These are phyloP conservation scores for Bubo scandiacus DNA, from an alignment of 2,113 vertebrate genomes.

Conservation along the genomic window DNA sequence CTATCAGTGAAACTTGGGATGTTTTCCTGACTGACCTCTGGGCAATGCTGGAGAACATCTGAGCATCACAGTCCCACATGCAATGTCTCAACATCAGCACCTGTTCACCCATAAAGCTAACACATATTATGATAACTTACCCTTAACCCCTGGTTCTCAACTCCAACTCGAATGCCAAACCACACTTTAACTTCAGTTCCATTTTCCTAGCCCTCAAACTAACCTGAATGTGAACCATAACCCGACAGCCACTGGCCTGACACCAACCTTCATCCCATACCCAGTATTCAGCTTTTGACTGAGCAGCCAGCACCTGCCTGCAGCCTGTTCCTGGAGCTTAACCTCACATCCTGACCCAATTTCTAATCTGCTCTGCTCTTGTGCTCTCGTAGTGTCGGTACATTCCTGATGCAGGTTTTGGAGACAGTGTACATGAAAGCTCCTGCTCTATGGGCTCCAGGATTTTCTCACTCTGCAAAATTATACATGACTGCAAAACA, in stretches of 20 bases:
- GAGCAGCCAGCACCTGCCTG: background rate
- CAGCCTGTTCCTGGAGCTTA: background rate
- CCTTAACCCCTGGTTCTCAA: no score
- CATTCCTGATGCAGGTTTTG: background rate
- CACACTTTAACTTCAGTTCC: background rate
- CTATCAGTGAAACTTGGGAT: background rate
- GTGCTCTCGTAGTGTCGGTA: background rate
- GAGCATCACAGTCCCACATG: background rate
- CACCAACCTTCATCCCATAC: background rate
- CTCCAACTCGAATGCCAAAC: background rate
- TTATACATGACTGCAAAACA: background rate
- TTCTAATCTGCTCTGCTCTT: background rate
- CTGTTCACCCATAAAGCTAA: background rate
- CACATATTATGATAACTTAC: background rate
- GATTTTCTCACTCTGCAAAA: background rate
- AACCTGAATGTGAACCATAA: background rate
- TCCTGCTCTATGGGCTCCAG: background rate
- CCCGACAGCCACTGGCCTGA: background rate
- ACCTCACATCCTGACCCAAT: accelerated
- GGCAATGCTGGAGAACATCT: background rate
- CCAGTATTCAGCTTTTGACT: background rate
- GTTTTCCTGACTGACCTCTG: background rate
- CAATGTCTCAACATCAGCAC: background rate
- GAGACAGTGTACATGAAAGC: background rate
- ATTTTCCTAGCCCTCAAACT: background rate